A percentile compares a stretch with the other conserved stretches of the same genome.
These are phyloP conservation scores for Felis catus DNA, from an alignment of 2,113 vertebrate species.

Conservation along the genomic window DNA sequence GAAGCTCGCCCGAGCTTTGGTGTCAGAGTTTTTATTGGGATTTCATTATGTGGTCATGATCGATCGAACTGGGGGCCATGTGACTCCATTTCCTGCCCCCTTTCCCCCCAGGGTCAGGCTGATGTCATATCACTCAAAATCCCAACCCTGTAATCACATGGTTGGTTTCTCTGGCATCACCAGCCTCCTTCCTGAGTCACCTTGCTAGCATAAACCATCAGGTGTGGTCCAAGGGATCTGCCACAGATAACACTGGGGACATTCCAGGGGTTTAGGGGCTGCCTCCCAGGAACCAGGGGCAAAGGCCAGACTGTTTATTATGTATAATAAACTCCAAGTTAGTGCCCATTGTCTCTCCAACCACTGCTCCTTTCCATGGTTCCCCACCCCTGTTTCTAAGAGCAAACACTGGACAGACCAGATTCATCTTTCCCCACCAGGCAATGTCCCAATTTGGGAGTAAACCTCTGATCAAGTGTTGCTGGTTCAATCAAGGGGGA, in stretches of 20 bases:
- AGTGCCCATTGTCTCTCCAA: too few species aligned
- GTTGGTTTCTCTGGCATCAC: neutral
- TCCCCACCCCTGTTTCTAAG: neutral
- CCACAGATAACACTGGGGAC: too few species aligned
- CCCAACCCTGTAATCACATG: neutral
- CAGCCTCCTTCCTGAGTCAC: neutral
- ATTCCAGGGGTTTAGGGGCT: neutral
- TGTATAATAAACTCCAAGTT: neutral
- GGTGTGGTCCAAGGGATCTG: too few species aligned
- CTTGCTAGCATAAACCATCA: neutral
- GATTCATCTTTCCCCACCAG: neutral
- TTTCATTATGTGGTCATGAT: too few species aligned
- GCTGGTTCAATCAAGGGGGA: too few species aligned
- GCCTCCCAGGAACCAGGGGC: neutral
- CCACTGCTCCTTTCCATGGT: rapidly evolving
- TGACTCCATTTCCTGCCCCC: neutral
- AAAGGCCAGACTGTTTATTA: neutral
- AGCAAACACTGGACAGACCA: neutral
- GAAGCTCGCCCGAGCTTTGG: neutral
- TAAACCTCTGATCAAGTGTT: neutral
- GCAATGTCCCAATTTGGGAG: neutral
- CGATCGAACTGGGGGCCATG: rapidly evolving
- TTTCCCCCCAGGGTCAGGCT: neutral
- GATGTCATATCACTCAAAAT: neutral
- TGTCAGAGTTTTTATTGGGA: neutral